Evolutionary conservation across 2,888 invertebrate genomes (phyloP), one percentile per base, ranked within the genome.

Genomic region (Caenorhabditis sp.): DNA sequence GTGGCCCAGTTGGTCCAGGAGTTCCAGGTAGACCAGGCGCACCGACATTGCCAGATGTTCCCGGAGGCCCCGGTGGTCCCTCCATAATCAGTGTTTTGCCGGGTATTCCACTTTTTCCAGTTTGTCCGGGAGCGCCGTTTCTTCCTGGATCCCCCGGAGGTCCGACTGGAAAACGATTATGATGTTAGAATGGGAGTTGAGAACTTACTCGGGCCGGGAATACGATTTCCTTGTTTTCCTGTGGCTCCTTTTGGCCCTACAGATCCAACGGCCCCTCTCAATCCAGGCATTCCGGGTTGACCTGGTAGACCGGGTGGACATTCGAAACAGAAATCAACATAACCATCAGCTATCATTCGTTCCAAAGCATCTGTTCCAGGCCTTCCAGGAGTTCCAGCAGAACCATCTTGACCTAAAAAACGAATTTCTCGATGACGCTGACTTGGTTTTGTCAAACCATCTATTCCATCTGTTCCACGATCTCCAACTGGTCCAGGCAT

Each of bases 261-360:
- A 0, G 12, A 0, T 19, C 68, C 68, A 14, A 6, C 50, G 0
- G 27, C 5, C 24, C 69, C 69, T 23, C 59, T 69, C n/a, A 21
- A 23, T 14, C 69, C 69, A 21, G 37, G 50, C 24, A 24, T 8
- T 50, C 69, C 69, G 8, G 69, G 64, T 19, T 12, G 17, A 3
- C 69, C 69, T 8, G 69, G 19, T 8, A 51, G 19, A 8, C 69
- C 69, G 0, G 63, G 63, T 1, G 69, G 69, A 36, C 69, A 69
- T 36, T 69, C 69, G 19, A 69, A 64, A 19, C 69, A 69, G 12
- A 69, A 69, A 31, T 69, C 64, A 14, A 69, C 53, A 55, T 69
- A 69, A 1, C 69, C 69, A 64, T 69, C 69, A 17, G 53, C 26
- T 8, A 69, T 69, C 64, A 63, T 69, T 60, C 61, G 49, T 21